A percentile compares a stretch with the other conserved stretches of the same genome.
Evolutionary conservation across 2,888 invertebrate species (phyloP).

Genomic region (Brassicogethes aeneus): DNA sequence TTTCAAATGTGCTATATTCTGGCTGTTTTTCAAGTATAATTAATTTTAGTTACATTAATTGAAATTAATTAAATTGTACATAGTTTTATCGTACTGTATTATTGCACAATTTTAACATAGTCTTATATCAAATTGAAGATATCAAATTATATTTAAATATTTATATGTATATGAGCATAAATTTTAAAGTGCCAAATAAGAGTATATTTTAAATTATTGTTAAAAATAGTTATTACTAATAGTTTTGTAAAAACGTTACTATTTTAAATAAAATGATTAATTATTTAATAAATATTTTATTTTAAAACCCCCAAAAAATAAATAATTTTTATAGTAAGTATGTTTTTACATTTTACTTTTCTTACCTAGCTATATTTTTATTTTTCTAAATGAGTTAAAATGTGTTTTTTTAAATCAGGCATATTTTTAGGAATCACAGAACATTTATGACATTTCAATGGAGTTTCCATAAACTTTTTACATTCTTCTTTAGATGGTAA

Average conservation of each 20-base stretch:
- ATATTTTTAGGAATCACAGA: slow-evolving; percentile 55
- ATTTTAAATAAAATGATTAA: slow-evolving; percentile 1
- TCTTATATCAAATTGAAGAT: background rate
- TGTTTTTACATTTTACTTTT: background rate
- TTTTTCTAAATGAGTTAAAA: slow-evolving; percentile 27
- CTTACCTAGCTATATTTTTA: too few species aligned
- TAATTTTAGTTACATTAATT: slow-evolving; percentile 13
- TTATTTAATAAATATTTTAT: background rate
- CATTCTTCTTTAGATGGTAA: slow-evolving; percentile 46
- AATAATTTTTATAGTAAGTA: background rate
- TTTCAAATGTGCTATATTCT: slow-evolving; percentile 24
- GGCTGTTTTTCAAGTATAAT: slow-evolving; percentile 21
- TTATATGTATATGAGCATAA: slow-evolving; percentile 2
- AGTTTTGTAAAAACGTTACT: slow-evolving; percentile 23
- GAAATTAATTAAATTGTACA: slow-evolving; percentile 10
- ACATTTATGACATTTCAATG: slow-evolving; percentile 70
- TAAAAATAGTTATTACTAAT: slow-evolving; percentile 21
- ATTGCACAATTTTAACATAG: slow-evolving; percentile 13
- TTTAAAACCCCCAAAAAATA: background rate
- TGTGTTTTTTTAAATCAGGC: slow-evolving; percentile 64
- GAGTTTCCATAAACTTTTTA: slow-evolving; percentile 48
- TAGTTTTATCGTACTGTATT: slow-evolving; percentile 8
- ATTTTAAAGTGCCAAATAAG: slow-evolving; percentile 19
- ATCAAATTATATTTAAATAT: slow-evolving; percentile 9
- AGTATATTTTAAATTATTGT: slow-evolving; percentile 27